Conservation (phyloP, 1,140 invertebrate genomes). For the Papilio dardanus region DNA sequence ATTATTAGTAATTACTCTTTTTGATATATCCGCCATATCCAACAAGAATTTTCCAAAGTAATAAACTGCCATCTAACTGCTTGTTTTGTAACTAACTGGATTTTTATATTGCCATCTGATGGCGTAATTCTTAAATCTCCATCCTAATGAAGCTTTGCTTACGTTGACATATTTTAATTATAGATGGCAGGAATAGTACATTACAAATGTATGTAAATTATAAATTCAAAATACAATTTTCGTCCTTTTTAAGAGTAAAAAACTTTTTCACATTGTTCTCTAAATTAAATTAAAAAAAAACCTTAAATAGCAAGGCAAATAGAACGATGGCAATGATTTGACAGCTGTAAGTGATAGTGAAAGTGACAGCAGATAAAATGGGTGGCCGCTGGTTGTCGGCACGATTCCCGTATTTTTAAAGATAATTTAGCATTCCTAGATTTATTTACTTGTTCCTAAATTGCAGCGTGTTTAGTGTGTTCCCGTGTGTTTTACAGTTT, state of each 20-base stretch:
- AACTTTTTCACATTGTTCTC: background rate
- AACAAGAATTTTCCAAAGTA: background rate
- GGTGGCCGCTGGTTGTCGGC: slow-evolving; percentile 51
- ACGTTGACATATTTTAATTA: background rate
- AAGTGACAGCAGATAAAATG: slow-evolving; percentile 63
- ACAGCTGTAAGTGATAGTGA: slow-evolving; percentile 42
- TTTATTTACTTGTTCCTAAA: slow-evolving; percentile 47
- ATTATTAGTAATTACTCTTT: background rate
- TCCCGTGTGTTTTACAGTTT: slow-evolving; percentile 43
- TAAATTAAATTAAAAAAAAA: background rate
- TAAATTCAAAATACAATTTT: background rate
- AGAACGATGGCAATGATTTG: slow-evolving; percentile 31
- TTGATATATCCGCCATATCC: too few species aligned
- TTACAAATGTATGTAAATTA: background rate
- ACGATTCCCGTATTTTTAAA: slow-evolving; percentile 43
- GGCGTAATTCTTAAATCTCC: background rate
- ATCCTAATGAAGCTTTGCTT: background rate
- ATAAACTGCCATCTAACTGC: slow-evolving; percentile 5
- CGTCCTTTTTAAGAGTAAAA: background rate
- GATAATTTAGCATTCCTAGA: slow-evolving; percentile 41
- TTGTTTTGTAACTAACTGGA: background rate
- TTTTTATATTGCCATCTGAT: background rate
- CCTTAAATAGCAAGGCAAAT: background rate
- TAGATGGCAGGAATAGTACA: background rate
- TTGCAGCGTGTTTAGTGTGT: slow-evolving; percentile 42